A percentile compares a stretch with the other conserved stretches of the same genome.
phyloP scores from a whole-genome alignment of 2,113 vertebrate genomes.

The Ranitomeya imitator region DNA sequence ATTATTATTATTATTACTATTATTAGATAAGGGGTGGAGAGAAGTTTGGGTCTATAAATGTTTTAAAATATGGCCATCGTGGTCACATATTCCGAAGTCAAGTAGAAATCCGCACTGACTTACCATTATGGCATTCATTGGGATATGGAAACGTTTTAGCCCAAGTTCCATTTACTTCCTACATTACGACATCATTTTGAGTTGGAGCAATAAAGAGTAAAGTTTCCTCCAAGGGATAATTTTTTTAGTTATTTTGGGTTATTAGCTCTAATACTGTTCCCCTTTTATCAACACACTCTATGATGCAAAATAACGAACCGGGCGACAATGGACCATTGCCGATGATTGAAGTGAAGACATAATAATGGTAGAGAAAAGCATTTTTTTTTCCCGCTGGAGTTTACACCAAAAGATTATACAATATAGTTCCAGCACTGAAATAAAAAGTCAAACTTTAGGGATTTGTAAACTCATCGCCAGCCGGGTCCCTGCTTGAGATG shows the following conservation, averaged over 20 bases:
- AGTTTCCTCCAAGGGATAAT: neutral
- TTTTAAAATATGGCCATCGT: no score
- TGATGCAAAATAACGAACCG: constrained; percentile 13
- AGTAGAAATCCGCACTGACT: neutral
- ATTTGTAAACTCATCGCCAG: constrained; percentile 51
- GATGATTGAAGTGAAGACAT: constrained; percentile 4
- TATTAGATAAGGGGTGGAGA: no score
- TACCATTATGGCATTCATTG: neutral
- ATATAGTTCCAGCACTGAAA: constrained; percentile 37
- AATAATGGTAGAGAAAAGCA: constrained; percentile 21
- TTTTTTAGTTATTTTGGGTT: constrained; percentile 20
- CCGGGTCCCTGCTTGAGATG: constrained; percentile 37
- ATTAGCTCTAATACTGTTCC: neutral
- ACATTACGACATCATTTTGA: neutral
- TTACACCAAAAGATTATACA: constrained; percentile 39
- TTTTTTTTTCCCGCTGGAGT: constrained; percentile 1
- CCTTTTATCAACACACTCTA: neutral
- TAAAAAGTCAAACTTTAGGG: constrained; percentile 54
- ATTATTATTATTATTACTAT: no score
- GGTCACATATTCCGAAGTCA: no score
- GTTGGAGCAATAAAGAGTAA: neutral
- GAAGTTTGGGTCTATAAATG: no score
- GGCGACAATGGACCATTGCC: constrained; percentile 18
- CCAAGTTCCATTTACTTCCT: neutral
- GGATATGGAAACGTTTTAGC: neutral